Conservation (phyloP, 23 tunicate genomes). For the Trididemnum miniatum region DNA sequence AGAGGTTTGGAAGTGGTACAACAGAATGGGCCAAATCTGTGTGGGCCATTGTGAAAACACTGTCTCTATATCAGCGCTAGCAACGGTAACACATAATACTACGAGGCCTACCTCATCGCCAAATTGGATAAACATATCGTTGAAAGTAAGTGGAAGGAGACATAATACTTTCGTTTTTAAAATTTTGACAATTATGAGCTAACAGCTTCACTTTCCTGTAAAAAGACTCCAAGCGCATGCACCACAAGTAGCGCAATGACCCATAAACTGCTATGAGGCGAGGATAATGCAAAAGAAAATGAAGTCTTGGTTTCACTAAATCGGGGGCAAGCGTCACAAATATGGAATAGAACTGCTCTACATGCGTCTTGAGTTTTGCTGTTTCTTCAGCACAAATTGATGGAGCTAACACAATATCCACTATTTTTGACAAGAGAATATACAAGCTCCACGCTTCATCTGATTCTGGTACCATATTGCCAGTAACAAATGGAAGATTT, state of each 20-base stretch:
- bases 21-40: no score
- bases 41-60: no score
- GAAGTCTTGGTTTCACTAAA: constrained; percentile 20
- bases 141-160: no score
- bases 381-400: not conserved
- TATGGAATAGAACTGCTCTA: not conserved
- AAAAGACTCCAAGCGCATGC: constrained; percentile 46
- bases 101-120: no score
- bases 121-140: no score
- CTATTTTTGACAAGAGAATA: constrained; percentile 26
- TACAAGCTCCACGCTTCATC: constrained; percentile 36
- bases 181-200: constrained; percentile 17
- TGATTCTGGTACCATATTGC: constrained; percentile 18
- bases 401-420: constrained; percentile 35
- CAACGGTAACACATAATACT: no score
- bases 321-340: not conserved
- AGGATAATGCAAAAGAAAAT: constrained; percentile 27
- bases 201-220: constrained; percentile 25
- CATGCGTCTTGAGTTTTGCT: not conserved
- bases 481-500: constrained; percentile 35
- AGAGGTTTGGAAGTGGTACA: no score
- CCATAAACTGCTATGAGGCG: constrained; percentile 13
- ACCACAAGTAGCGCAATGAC: constrained; percentile 26
- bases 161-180: no score
- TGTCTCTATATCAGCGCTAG: no score